Base-by-base conservation (phyloP, 2,888 invertebrate species). In the Sipha maydis region DNA sequence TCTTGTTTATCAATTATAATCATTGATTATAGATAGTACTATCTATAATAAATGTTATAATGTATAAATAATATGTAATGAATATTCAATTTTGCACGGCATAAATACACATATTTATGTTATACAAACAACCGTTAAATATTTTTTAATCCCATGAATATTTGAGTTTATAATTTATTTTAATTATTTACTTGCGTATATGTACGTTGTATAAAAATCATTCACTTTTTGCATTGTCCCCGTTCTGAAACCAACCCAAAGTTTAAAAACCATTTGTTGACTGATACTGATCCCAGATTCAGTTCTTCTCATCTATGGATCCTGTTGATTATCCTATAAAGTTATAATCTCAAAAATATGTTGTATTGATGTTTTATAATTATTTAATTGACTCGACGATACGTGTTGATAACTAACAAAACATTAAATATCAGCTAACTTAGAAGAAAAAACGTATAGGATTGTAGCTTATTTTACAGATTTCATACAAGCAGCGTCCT, bases 51-150 rank as follows among this genome's bases (percentile, higher is more conserved):
- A n/a, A n/a, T 41, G 3, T 7, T 41, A 41, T 41, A 41, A 41
- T 41, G 34, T 54, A n/a, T 73, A 75, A 34, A 82, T 48, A 31
- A 48, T 71, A 3, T 48, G 25, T n/a, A n/a, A 61, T 38, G n/a
- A 80, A 80, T 80, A 80, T n/a, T 38, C 38, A 80, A 17, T 38
- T n/a, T n/a, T 38, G 25, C 38, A 38, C 11, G 80, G n/a, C 11
- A n/a, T 67, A 21, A 19, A 4, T 2, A 19, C 9, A 21, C 2
- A 38, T 38, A 21, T 17, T 19, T 7, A 73, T 73, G 7, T 34
- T 19, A 34, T 11, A 69, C 69, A 9, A 69, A 69, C 69, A 69
- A 25, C 69, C 9, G 69, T 69, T 7, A 28, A 11, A 28, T 28
- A 69, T 69, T 11, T 69, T 69, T 69, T 69, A 28, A 69, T 69